phyloP scores from a whole-genome alignment of 2,113 vertebrate species.

The Tragelaphus imberbis region DNA sequence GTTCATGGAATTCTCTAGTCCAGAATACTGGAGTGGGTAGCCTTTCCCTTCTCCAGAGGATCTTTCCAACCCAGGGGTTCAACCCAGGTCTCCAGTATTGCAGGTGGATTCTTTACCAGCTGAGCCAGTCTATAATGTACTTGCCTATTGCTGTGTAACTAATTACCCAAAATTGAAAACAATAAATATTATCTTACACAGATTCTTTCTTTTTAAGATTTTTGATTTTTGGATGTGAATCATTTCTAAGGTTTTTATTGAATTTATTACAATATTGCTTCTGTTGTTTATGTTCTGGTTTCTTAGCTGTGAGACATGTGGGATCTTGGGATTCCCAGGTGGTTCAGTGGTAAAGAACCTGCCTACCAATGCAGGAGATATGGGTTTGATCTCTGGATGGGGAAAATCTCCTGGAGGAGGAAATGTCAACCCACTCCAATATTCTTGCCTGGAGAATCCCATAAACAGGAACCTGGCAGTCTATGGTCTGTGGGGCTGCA shows the following conservation, averaged over 20 bases:
- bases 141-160: neutral
- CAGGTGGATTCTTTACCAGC: neutral
- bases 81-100: neutral
- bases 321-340: neutral
- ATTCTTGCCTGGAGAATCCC: neutral
- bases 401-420: neutral
- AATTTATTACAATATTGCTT: neutral
- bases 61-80: neutral
- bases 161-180: neutral
- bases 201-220: neutral
- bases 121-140: neutral
- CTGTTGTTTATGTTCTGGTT: neutral
- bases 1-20: neutral
- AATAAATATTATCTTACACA: neutral
- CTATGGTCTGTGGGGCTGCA: neutral
- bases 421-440: neutral
- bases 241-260: neutral
- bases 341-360: neutral
- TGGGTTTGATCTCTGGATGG: neutral
- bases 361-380: neutral
- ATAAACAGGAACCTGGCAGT: neutral
- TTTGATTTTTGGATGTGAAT: neutral
- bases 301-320: neutral
- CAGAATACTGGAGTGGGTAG: neutral
- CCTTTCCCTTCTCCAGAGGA: neutral